Conservation (phyloP, 2,888 invertebrate genomes). For the Calameuta idolon region DNA sequence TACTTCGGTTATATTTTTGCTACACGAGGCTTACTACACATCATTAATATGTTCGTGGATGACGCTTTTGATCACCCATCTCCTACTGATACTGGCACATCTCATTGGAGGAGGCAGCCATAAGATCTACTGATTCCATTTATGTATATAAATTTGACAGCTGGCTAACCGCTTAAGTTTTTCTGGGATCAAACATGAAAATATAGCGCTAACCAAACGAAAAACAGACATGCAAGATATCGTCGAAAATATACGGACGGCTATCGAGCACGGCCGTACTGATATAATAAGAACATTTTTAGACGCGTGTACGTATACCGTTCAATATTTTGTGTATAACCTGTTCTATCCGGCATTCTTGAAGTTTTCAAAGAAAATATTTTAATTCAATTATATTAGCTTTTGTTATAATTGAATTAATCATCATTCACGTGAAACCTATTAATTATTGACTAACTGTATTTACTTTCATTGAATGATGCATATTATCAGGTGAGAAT, state of each 20-base stretch:
- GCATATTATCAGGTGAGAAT: constrained; percentile 56
- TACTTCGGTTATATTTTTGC: not conserved
- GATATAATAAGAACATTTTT: constrained; percentile 71
- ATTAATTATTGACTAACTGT: constrained; percentile 14
- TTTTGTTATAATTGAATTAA: not conserved
- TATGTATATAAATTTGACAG: not conserved
- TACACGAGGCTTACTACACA: not conserved
- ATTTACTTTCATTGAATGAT: constrained; percentile 8
- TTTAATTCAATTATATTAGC: constrained; percentile 1
- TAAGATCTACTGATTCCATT: not conserved
- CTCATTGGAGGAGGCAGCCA: no score
- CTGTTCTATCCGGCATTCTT: constrained; percentile 27
- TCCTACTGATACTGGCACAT: not conserved
- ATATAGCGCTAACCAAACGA: not conserved
- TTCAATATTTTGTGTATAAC: constrained; percentile 25
- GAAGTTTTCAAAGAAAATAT: constrained; percentile 14
- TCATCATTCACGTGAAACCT: not conserved
- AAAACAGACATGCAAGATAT: constrained; percentile 65
- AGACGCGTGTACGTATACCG: constrained; percentile 68
- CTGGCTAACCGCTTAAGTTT: not conserved
- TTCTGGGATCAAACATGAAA: not conserved
- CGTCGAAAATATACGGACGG: constrained; percentile 69
- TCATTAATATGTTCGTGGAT: not conserved
- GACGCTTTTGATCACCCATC: not conserved
- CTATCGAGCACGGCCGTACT: constrained; percentile 71